Evolutionary conservation across 2,113 vertebrate genomes (phyloP), one percentile per base, ranked within the genome.

Genomic region (Xiphophorus couchianus): DNA sequence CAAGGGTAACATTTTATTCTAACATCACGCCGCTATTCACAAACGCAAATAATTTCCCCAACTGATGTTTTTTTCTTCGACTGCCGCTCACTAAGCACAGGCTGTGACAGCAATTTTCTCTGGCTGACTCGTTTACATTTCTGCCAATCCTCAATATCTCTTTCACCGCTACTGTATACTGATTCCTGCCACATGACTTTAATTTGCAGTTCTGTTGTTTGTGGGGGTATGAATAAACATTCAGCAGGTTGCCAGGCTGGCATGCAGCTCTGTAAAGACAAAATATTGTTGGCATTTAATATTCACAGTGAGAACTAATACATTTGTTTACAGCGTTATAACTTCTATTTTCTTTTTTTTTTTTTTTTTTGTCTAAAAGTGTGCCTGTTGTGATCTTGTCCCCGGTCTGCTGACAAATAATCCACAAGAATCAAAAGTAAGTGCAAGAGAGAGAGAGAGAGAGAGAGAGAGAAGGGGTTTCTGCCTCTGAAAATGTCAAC

Each of bases 401-500:
- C 19, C 66, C 66, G 72, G 72, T 81, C 65, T 6, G 37, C 80
- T 83, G 88, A 93, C 83, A 92, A 90, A 92, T 80, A 86, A 85
- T 76, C 82, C 69, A 27, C 73, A 84, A 74, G 73, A 89, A 90
- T 77, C 78, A 69, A 33, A 19, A 17, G 58, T 82, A 82, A 84
- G 79, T 78, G 69, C 77, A 78, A 78, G 74, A 62, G 70, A 17
- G 77, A 60, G 27, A 62, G 70, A 17, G 44, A 74, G 17, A 58
- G 80, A 60, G n/a, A 2, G 10, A 37, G 9, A 37, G 35, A 37
- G 35, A 73, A 3, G 3, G 74, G 84, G 66, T 39, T 77, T 51
- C 71, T 15, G 62, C 69, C 60, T 79, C 71, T 88, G 77, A 74
- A 90, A 93, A 94, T 92, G 87, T 89, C 89, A 92, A 66, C 62